Base-by-base conservation (phyloP, 2,113 vertebrate genomes). In the Microcebus jonahi region DNA sequence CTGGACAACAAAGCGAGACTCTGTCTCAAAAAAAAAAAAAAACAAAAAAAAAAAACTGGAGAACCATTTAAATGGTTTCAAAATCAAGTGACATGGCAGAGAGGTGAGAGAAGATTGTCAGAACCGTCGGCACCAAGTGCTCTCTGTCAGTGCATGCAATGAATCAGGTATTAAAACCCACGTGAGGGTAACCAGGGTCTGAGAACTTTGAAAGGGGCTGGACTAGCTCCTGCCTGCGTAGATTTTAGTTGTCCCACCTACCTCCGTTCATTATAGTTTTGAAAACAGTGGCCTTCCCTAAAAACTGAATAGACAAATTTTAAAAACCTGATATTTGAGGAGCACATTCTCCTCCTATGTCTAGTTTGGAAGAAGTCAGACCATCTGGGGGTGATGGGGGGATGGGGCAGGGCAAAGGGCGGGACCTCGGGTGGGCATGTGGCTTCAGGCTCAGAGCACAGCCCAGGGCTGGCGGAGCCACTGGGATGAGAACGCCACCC, bases 181-280 rank as follows among this genome's bases (percentile, higher is more conserved):
- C 2, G 67, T 34, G 23, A 88, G 88, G 71, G 50, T 50, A 42
- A 87, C 53, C 79, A 76, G 65, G 39, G 6, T 80, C 39, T 83
- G 31, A 90, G 57, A 36, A 71, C 76, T 97, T 90, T 87, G 77
- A 80, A 95, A 93, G 48, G 14, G 48, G 5, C 63, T 83, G 73
- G 77, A 67, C 68, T 45, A 79, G 21, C 75, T 80, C 80, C 48
- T 13, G 21, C 12, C 55, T 57, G 50, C n/a, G 36, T n/a, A 29
- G 20, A 34, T 67, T 87, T 61, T 59, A 71, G 61, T 83, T 88
- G 34, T 70, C 73, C 36, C 39, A 39, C 20, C n/a, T 75, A 39
- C 67, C n/a, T 86, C 83, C 31, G 25, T 14, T 39, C 42, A 76
- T 57, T 57, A 42, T 45, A 71, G 36, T 79, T 93, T 88, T 6